A percentile compares a stretch with the other conserved stretches of the same genome.
phyloP scores from a whole-genome alignment of 2,888 invertebrate genomes.

The Oscheius myriophilus region DNA sequence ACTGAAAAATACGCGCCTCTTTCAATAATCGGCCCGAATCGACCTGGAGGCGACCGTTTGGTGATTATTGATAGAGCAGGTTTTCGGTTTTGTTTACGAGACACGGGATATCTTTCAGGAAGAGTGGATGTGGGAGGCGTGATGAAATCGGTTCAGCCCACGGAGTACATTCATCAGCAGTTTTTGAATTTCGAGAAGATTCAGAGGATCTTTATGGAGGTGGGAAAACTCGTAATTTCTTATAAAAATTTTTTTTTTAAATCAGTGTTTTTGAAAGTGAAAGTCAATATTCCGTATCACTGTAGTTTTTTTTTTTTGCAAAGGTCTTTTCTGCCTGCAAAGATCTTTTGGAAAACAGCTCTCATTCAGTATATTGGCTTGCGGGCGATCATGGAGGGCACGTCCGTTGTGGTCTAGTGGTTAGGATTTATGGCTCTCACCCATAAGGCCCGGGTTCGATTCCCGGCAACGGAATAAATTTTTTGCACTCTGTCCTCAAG shows the following conservation, averaged over 20 bases:
- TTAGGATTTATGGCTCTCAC: slow-evolving; percentile 29
- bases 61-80: slow-evolving; percentile 54
- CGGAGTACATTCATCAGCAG: slow-evolving; percentile 56
- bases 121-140: slow-evolving; percentile 50
- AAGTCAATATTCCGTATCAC: no score
- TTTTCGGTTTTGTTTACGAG: not conserved
- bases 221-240: no score
- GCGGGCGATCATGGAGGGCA: no score
- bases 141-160: slow-evolving; percentile 58
- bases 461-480: slow-evolving; percentile 22
- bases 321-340: no score
- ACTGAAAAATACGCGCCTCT: slow-evolving; percentile 46
- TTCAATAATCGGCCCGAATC: slow-evolving; percentile 47
- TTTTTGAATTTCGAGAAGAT: slow-evolving; percentile 49
- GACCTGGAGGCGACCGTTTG: slow-evolving; percentile 43
- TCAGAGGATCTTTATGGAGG: slow-evolving; percentile 44
- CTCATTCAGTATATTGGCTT: no score
- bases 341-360: no score
- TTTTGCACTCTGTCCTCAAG: no score
- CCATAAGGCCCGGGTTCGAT: slow-evolving; percentile 28
- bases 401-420: slow-evolving; percentile 26
- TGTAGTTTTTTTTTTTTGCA: no score
- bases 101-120: slow-evolving; percentile 22
- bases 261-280: no score
- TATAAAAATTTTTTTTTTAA: no score